Conservation (phyloP, 2,888 invertebrate species). For the Macaria liturata region DNA sequence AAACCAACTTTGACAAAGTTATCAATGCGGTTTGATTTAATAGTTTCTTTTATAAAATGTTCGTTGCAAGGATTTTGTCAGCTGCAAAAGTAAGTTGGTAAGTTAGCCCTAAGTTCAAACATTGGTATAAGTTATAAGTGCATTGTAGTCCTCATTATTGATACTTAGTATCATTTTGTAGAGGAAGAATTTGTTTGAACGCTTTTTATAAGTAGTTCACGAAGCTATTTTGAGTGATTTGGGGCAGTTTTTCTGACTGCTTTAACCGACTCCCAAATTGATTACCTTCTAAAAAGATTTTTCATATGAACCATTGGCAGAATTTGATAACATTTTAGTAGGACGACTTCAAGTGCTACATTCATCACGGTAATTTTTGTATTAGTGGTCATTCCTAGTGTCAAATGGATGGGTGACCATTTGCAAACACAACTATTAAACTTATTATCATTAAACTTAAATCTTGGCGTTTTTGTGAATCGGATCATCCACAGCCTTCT, state of each 20-base stretch:
- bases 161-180: conserved; percentile 10
- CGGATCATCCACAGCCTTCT: no score
- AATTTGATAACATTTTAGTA: no score
- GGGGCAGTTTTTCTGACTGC: conserved; percentile 4
- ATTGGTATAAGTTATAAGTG: conserved; percentile 19
- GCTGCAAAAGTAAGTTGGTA: conserved; percentile 14
- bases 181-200: conserved; percentile 16
- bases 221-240: conserved; percentile 14
- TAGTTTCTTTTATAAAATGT: not conserved
- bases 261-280: no score
- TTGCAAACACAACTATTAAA: no score
- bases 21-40: not conserved
- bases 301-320: no score
- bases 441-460: no score
- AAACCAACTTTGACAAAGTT: conserved; percentile 5
- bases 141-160: conserved; percentile 22
- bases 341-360: no score
- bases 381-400: no score
- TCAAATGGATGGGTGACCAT: no score
- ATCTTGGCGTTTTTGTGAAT: no score
- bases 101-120: conserved; percentile 8
- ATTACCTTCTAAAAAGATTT: no score
- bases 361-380: no score
- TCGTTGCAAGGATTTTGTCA: not conserved
- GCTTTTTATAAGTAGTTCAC: conserved; percentile 12